Evolutionary conservation across 2,113 vertebrate genomes (phyloP).

Genomic region (Tachysurus vachellii): DNA sequence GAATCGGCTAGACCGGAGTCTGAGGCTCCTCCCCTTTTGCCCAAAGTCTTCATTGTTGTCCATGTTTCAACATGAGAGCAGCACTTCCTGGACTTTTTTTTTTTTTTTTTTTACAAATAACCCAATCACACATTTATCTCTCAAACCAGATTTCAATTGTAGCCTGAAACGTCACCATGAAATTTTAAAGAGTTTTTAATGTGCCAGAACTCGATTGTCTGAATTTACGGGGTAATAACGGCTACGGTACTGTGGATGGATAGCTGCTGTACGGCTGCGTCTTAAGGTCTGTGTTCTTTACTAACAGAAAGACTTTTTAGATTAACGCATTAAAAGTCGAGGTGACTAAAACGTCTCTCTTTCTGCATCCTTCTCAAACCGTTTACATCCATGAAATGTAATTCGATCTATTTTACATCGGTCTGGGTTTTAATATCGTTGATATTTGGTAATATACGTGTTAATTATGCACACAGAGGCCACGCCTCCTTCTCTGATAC

Average conservation of each 20-base stretch:
- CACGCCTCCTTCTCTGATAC: background rate
- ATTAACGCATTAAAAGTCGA: slow-evolving; percentile 29
- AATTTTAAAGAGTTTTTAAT: slow-evolving; percentile 1
- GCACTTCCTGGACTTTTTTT: background rate
- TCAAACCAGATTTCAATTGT: background rate
- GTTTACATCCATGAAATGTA: background rate
- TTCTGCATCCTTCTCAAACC: background rate
- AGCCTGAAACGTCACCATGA: slow-evolving; percentile 20
- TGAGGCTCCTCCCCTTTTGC: background rate
- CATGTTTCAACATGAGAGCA: background rate
- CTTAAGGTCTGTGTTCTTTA: slow-evolving; percentile 28
- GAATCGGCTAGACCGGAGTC: background rate
- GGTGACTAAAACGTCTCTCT: background rate
- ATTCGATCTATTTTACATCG: too few species aligned
- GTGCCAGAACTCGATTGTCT: slow-evolving; percentile 3
- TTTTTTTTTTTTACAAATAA: background rate
- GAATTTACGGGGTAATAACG: background rate
- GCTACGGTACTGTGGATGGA: background rate
- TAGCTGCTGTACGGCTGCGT: background rate
- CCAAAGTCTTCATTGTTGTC: background rate
- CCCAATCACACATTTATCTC: background rate
- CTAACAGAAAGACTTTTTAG: slow-evolving; percentile 14
- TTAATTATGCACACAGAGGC: background rate
- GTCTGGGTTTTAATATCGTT: background rate
- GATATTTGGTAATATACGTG: background rate